Evolutionary conservation across 2,888 invertebrate species (phyloP).

Genomic region (Opisthograptis luteolata): DNA sequence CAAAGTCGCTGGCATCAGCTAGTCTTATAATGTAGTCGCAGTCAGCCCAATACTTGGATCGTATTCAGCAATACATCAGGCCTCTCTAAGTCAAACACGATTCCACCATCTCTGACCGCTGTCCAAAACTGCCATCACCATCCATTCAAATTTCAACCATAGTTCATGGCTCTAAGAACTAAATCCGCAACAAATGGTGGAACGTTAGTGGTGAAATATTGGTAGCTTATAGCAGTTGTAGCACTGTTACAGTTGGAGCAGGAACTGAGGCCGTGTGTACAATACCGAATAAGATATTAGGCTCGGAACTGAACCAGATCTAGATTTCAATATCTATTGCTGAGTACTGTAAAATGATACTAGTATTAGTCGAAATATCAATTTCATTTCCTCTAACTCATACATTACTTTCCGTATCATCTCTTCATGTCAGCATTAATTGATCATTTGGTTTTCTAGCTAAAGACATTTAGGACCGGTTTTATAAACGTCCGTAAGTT

Average conservation of each 20-base stretch:
- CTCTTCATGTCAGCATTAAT: too few species aligned
- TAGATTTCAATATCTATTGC: not conserved
- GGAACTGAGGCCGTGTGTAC: conserved; percentile 4
- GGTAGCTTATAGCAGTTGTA: conserved; percentile 10
- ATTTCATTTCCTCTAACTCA: too few species aligned
- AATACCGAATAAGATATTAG: conserved; percentile 13
- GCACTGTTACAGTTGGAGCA: not conserved
- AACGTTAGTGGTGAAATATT: conserved; percentile 19
- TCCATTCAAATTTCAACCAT: conserved; percentile 15
- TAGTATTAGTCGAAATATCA: too few species aligned
- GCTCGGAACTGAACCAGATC: not conserved
- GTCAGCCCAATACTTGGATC: conserved; percentile 3
- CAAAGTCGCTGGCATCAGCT: not conserved
- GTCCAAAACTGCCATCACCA: conserved; percentile 11
- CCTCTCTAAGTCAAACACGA: conserved; percentile 38
- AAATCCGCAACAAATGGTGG: conserved; percentile 8
- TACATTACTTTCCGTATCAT: too few species aligned
- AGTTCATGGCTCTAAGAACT: conserved; percentile 14
- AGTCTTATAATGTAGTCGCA: conserved; percentile 10
- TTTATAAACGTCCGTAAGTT: too few species aligned
- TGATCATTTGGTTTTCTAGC: too few species aligned
- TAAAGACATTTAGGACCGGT: too few species aligned
- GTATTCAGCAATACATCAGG: conserved; percentile 36
- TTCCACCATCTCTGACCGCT: conserved; percentile 27
- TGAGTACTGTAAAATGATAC: too few species aligned